Percentiles rank a stretch among this genome's conserved stretches.
Evolutionary conservation across 2,888 invertebrate genomes (phyloP).

Genomic region (Lithophane ornitopus): DNA sequence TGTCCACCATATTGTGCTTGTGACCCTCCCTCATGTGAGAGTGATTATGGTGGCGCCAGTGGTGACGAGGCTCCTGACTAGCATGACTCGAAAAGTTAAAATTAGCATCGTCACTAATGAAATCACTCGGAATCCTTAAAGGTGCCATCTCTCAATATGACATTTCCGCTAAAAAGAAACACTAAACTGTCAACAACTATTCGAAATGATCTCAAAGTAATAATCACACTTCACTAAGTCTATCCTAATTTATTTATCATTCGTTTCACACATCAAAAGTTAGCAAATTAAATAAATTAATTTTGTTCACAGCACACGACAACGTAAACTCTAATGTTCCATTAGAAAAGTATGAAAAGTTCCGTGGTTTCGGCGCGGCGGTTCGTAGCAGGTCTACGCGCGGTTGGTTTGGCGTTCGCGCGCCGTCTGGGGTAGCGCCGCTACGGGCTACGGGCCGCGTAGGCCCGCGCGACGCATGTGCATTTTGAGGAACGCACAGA

Average conservation of each 20-base stretch:
- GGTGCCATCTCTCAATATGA: conserved; percentile 81
- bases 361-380: conserved; percentile 74
- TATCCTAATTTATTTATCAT: conserved; percentile 47
- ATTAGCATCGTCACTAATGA: conserved; percentile 76
- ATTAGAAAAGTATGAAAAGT: conserved; percentile 88
- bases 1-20: conserved; percentile 81
- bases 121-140: conserved; percentile 79
- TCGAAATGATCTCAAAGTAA: conserved; percentile 44
- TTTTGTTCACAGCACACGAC: conserved; percentile 67
- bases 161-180: conserved; percentile 65
- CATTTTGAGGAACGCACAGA: conserved; percentile 74
- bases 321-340: conserved; percentile 69
- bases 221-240: conserved; percentile 64
- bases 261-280: conserved; percentile 71
- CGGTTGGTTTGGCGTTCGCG: conserved; percentile 80
- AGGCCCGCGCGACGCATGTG: conserved; percentile 86
- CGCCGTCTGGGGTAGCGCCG: conserved; percentile 84
- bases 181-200: conserved; percentile 64
- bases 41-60: conserved; percentile 81
- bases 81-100: conserved; percentile 83
- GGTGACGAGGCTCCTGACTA: conserved; percentile 79
- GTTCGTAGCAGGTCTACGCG: conserved; percentile 82
- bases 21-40: conserved; percentile 78
- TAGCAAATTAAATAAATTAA: conserved; percentile 64
- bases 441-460: conserved; percentile 72